Conservation (phyloP, 2,113 vertebrate genomes). For the Megaleporinus macrocephalus region DNA sequence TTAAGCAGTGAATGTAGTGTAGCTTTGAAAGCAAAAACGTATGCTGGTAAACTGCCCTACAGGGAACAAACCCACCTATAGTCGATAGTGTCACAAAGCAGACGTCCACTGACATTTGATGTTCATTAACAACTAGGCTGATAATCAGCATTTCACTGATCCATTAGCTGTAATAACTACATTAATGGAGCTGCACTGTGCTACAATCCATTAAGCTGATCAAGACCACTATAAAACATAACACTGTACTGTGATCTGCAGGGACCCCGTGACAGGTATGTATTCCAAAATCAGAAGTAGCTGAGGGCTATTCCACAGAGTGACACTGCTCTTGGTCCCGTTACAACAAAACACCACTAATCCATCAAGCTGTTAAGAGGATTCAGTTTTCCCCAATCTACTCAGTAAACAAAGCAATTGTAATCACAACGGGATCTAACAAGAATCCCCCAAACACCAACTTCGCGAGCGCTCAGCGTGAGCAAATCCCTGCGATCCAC, state of each 20-base stretch:
- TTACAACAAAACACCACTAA: slow-evolving; percentile 56
- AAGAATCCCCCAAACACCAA: slow-evolving; percentile 39
- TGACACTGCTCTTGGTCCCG: slow-evolving; percentile 36
- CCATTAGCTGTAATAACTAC: background rate
- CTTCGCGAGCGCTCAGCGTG: slow-evolving; percentile 33
- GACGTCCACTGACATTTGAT: background rate
- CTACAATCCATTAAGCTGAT: background rate
- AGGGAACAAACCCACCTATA: too few species aligned
- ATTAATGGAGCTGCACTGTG: background rate
- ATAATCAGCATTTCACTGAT: background rate
- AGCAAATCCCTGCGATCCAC: background rate
- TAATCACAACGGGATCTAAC: slow-evolving; percentile 51
- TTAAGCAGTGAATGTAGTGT: too few species aligned
- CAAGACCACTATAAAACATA: background rate
- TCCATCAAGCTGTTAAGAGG: slow-evolving; percentile 64
- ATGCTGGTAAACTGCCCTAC: too few species aligned
- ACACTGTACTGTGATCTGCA: background rate
- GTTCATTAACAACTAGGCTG: background rate
- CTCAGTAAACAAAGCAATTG: slow-evolving; percentile 48
- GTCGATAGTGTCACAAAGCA: background rate
- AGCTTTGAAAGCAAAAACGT: too few species aligned
- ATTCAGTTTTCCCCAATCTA: slow-evolving; percentile 44
- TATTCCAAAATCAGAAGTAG: slow-evolving; percentile 33
- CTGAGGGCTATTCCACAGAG: slow-evolving; percentile 14
- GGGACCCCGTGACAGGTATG: background rate